Base-by-base conservation (phyloP, 2,888 invertebrate species). In the Cetonia aurata region DNA sequence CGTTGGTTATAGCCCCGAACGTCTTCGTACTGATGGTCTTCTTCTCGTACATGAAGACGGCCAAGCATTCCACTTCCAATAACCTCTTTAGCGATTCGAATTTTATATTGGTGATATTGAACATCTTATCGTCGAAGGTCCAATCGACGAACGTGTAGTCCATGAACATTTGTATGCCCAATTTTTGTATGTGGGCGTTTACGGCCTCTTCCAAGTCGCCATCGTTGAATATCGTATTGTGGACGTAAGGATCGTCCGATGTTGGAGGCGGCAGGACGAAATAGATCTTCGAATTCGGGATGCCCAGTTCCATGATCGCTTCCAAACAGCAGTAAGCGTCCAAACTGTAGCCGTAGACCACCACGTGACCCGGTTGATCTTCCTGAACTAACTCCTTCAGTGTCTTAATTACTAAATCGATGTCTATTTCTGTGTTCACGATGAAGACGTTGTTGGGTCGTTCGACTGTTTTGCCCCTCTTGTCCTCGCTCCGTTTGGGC, bases 261-360 rank as follows among this genome's bases (percentile, higher is more conserved):
- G 19, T 69, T 13, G 41, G 66, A 13, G 71, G 69, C 17, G 70
- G 67, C 6, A 71, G 57, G 6, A 71, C 53, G 52, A 71, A 70
- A 33, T 67, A 66, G n/a, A 75, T 69, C 9, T 53, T 42, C 8
- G 37, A 41, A 4, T 53, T 65, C 3, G 75, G 73, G 55, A 17
- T 79, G 1, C 90, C 90, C 72, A 87, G 83, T 41, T 88, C 87
- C 10, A 92, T 76, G 41, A 94, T 83, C 0, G 89, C 88, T 15
- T 89, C 86, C 8, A 94, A 77, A 76, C 92, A 91, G 75, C 90
- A 88, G 77, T 90, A 91, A 0, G 90, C 88, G 75, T 92, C 88
- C 57, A 93, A 81, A 41, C 87, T 87, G 15, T 87, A 85, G 0
- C 94, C 94, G 78, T 93, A 93, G 0, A 94, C 88, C 1, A 94